phyloP scores from a whole-genome alignment of 2,113 vertebrate genomes.

The Microcebus murinus region DNA sequence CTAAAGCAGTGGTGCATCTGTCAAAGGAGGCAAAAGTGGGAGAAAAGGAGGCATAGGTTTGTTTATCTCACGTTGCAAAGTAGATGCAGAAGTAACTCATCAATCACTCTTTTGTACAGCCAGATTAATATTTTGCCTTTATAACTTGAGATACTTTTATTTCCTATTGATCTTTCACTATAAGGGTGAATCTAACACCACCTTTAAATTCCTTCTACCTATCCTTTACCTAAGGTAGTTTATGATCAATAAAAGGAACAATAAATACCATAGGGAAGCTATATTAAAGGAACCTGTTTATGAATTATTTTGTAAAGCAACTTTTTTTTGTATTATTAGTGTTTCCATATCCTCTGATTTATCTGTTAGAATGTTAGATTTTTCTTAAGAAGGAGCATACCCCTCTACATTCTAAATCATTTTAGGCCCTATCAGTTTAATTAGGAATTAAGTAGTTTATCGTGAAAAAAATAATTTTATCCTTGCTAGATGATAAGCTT shows the following conservation, averaged over 20 bases:
- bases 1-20: slow-evolving; percentile 73
- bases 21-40: slow-evolving; percentile 38
- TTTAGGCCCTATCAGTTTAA: neutral
- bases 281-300: slow-evolving; percentile 9
- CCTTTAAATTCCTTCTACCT: neutral
- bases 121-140: slow-evolving; percentile 49
- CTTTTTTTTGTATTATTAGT: neutral
- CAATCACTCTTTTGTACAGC: slow-evolving; percentile 39
- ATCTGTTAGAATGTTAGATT: slow-evolving; percentile 40
- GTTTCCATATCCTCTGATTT: slow-evolving; percentile 11
- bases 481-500: slow-evolving; percentile 57
- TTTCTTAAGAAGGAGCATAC: slow-evolving; percentile 13
- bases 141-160: slow-evolving; percentile 54
- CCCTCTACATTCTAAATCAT: neutral
- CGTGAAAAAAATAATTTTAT: neutral
- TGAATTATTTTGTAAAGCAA: slow-evolving; percentile 33
- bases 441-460: slow-evolving; percentile 33
- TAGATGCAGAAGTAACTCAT: neutral
- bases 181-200: neutral
- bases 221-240: slow-evolving; percentile 4
- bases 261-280: neutral
- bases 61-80: neutral
- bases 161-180: slow-evolving; percentile 35
- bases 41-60: neutral
- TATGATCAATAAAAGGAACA: slow-evolving; percentile 12